These are phyloP conservation scores for Aplysina aerophoba DNA, from an alignment of 37 sponge, comb jelly and placozoan species.

Conservation along the genomic window DNA sequence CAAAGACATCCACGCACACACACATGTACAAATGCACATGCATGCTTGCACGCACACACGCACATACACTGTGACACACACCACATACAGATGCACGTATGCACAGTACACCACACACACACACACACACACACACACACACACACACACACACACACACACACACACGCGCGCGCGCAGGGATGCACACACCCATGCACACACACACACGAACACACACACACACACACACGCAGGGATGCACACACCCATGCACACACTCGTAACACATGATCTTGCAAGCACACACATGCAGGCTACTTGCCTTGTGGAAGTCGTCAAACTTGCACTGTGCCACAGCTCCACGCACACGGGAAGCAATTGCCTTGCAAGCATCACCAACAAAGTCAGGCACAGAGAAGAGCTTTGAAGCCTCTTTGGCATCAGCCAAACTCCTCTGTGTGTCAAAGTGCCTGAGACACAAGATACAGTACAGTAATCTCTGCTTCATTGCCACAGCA, in stretches of 20 bases:
- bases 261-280: too few relatives aligned
- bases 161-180: conserved; percentile 6
- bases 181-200: not conserved
- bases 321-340: conserved; percentile 97
- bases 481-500: too few relatives aligned
- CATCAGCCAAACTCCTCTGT: conserved; percentile 44
- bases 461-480: too few relatives aligned
- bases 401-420: conserved; percentile 79
- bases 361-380: conserved; percentile 99
- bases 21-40: not conserved
- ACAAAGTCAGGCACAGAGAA: conserved; percentile 99
- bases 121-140: not conserved
- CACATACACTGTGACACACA: too few relatives aligned
- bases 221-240: not conserved
- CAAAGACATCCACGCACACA: not conserved
- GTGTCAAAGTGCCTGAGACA: conserved; percentile 86
- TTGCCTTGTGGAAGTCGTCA: conserved; percentile 99
- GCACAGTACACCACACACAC: too few relatives aligned
- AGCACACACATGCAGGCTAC: not conserved
- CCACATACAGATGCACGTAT: too few relatives aligned
- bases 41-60: not conserved
- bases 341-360: conserved; percentile 98
- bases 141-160: conserved; percentile 23
- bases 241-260: conserved; percentile 4
- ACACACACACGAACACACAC: not conserved